Percentiles rank a stretch among this genome's conserved stretches.
phyloP scores from a whole-genome alignment of 2,113 vertebrate genomes.

The Scomber scombrus region DNA sequence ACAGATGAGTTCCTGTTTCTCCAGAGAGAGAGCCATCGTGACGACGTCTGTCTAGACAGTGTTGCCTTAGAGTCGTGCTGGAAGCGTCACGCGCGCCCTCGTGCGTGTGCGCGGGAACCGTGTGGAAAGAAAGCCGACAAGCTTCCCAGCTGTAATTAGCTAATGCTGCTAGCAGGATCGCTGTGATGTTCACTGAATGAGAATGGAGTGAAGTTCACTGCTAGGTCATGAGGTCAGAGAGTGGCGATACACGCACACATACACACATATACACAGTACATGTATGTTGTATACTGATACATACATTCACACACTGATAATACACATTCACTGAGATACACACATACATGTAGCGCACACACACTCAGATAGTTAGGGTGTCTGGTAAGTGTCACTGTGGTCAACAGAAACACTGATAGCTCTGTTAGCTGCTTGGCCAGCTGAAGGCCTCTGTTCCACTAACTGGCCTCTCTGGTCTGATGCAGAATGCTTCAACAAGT shows the following conservation, averaged over 20 bases:
- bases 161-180: constrained; percentile 51
- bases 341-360: not conserved
- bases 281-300: not conserved
- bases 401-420: constrained; percentile 31
- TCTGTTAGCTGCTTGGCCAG: constrained; percentile 8
- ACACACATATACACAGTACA: not conserved
- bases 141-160: constrained; percentile 70
- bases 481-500: not conserved
- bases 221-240: constrained; percentile 60
- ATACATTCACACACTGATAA: constrained; percentile 47
- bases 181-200: constrained; percentile 47
- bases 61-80: constrained; percentile 51
- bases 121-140: constrained; percentile 30
- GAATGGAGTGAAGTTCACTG: constrained; percentile 61
- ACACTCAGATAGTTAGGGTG: constrained; percentile 13
- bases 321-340: not conserved
- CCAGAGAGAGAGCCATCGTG: constrained; percentile 15
- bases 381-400: constrained; percentile 56
- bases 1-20: constrained; percentile 42
- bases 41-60: constrained; percentile 60
- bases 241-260: not conserved
- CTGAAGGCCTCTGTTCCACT: not conserved
- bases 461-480: constrained; percentile 20
- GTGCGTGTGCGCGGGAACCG: constrained; percentile 36
- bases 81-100: not conserved